Percentiles rank a stretch among this genome's conserved stretches.
phyloP scores from a whole-genome alignment of 2,113 vertebrate genomes.

The Cyprinodon variegatus region DNA sequence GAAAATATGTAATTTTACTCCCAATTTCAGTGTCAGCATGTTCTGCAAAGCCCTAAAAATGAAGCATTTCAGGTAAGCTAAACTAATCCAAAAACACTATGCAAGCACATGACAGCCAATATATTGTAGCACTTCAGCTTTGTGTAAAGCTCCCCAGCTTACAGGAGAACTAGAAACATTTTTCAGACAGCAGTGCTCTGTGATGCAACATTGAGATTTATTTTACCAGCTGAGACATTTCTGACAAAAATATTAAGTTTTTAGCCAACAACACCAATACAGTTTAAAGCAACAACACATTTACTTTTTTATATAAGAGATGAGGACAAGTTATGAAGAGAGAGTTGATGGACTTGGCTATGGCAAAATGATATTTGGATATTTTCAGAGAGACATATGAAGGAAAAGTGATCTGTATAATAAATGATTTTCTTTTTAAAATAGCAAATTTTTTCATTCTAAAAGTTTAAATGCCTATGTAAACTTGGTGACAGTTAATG shows the following conservation, averaged over 20 bases:
- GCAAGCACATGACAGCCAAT: neutral
- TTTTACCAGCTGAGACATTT: slow-evolving; percentile 1
- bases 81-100: neutral
- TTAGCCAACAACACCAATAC: slow-evolving; percentile 11
- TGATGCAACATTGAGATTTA: neutral
- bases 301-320: slow-evolving; percentile 23
- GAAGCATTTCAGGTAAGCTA: neutral
- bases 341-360: neutral
- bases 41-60: too few relatives aligned
- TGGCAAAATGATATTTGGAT: slow-evolving; percentile 38
- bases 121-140: neutral
- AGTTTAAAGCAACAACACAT: slow-evolving; percentile 44
- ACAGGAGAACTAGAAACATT: neutral
- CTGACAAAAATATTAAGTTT: neutral
- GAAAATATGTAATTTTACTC: too few relatives aligned
- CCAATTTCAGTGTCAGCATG: too few relatives aligned
- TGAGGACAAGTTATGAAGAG: slow-evolving; percentile 11
- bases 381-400: neutral
- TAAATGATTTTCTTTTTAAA: neutral
- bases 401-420: neutral
- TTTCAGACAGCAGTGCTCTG: neutral
- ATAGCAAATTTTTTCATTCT: slow-evolving; percentile 1
- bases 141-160: neutral
- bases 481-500: slow-evolving; percentile 24
- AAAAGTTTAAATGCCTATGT: slow-evolving; percentile 21